These are phyloP conservation scores for Phortica okadai DNA, from an alignment of 2,888 invertebrate genomes.

Conservation along the genomic window DNA sequence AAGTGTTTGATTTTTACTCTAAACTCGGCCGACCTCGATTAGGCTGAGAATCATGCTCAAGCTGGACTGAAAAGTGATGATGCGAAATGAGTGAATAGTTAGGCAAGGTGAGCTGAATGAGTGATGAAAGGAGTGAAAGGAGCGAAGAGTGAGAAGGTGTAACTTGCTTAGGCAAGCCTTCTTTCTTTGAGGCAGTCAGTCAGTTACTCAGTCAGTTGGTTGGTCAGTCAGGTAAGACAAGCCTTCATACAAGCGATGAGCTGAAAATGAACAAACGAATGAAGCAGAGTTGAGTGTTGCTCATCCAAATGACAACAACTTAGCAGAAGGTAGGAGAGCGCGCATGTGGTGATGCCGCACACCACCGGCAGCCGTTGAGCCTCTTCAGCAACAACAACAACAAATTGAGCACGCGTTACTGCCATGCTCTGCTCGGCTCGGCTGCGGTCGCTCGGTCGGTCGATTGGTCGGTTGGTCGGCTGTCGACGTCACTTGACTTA, in stretches of 20 bases:
- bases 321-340: too few species aligned
- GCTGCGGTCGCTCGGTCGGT: background rate
- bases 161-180: too few species aligned
- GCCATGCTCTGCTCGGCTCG: constrained; percentile 19
- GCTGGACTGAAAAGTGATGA: background rate
- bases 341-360: too few species aligned
- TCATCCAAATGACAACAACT: too few species aligned
- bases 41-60: background rate
- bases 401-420: background rate
- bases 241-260: background rate
- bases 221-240: background rate
- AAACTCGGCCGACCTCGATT: background rate
- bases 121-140: too few species aligned
- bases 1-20: background rate
- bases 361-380: too few species aligned
- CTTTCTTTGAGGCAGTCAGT: background rate
- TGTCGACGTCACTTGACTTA: background rate
- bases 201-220: background rate
- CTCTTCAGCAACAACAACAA: too few species aligned
- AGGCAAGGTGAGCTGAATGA: too few species aligned
- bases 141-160: too few species aligned
- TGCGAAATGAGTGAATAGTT: too few species aligned
- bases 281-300: too few species aligned
- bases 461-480: background rate
- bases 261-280: too few species aligned